These are phyloP conservation scores for Empidonax alnorum DNA, from an alignment of 2,113 vertebrate species.

Conservation along the genomic window DNA sequence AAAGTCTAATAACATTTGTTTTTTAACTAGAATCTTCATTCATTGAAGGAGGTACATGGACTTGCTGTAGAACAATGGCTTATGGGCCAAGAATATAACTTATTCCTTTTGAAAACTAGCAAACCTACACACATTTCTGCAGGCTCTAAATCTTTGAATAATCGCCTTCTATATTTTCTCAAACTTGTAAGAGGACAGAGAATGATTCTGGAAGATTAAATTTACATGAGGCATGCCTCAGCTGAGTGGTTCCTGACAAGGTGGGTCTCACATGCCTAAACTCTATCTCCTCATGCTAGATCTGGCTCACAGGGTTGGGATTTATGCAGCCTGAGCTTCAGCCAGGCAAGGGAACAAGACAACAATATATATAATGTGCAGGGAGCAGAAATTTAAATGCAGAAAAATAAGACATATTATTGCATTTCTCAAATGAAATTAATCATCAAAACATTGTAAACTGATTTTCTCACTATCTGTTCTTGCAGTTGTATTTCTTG, in stretches of 20 bases:
- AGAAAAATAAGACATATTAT: not conserved
- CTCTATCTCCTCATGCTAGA: not conserved
- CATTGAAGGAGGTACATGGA: not conserved
- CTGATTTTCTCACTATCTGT: not conserved
- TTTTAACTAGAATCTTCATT: not conserved
- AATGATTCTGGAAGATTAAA: not conserved
- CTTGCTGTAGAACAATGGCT: not conserved
- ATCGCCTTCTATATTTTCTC: not conserved
- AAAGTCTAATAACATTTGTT: not conserved
- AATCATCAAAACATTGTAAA: not conserved
- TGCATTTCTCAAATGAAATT: not conserved
- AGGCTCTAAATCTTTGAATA: not conserved
- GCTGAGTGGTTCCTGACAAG: not conserved
- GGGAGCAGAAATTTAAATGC: not conserved
- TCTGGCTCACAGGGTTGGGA: not conserved
- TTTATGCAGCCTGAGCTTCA: not conserved
- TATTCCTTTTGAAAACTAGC: not conserved
- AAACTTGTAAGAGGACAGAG: not conserved
- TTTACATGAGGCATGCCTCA: not conserved
- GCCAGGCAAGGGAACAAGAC: not conserved
- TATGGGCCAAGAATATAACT: not conserved
- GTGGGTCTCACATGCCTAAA: not conserved
- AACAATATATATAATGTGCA: not conserved
- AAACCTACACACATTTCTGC: not conserved
- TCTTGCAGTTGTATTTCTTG: not conserved